Percentiles rank a stretch among this genome's conserved stretches.
Evolutionary conservation across 2,797 vertebrate species (phyloP).

Genomic region (Kryptolebias ocellatus): DNA sequence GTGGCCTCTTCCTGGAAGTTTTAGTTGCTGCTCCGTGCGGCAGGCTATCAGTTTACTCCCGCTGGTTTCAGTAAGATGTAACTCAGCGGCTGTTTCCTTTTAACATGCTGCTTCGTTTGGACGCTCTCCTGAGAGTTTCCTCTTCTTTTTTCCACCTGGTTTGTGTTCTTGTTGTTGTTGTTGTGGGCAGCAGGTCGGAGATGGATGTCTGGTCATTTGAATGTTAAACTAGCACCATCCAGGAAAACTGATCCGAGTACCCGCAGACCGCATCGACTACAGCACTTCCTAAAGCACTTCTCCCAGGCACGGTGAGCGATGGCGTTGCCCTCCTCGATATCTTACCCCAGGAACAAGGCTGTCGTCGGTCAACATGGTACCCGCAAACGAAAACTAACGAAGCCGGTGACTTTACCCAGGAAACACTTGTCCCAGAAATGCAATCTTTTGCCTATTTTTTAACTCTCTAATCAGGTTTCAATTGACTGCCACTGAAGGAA

Average conservation of each 20-base stretch:
- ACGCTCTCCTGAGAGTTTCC: conserved; percentile 32
- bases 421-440: conserved; percentile 78
- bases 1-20: conserved; percentile 70
- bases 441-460: conserved; percentile 78
- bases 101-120: conserved; percentile 48
- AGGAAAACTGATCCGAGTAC: conserved; percentile 53
- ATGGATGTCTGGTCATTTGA: conserved; percentile 47
- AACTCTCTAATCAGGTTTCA: conserved; percentile 78
- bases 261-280: conserved; percentile 48
- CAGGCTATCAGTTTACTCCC: conserved; percentile 38
- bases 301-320: conserved; percentile 62
- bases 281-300: conserved; percentile 43
- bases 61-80: conserved; percentile 39
- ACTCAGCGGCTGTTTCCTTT: conserved; percentile 50
- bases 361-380: conserved; percentile 69
- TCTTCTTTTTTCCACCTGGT: background rate
- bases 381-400: conserved; percentile 75
- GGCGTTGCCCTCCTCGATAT: conserved; percentile 64
- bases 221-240: conserved; percentile 51
- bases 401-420: conserved; percentile 72
- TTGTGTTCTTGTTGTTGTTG: conserved; percentile 8
- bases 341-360: conserved; percentile 63
- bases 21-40: conserved; percentile 55
- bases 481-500: conserved; percentile 78
- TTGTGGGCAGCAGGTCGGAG: conserved; percentile 24